phyloP scores from a whole-genome alignment of 2,797 vertebrate species.

The Rhinella marina region DNA sequence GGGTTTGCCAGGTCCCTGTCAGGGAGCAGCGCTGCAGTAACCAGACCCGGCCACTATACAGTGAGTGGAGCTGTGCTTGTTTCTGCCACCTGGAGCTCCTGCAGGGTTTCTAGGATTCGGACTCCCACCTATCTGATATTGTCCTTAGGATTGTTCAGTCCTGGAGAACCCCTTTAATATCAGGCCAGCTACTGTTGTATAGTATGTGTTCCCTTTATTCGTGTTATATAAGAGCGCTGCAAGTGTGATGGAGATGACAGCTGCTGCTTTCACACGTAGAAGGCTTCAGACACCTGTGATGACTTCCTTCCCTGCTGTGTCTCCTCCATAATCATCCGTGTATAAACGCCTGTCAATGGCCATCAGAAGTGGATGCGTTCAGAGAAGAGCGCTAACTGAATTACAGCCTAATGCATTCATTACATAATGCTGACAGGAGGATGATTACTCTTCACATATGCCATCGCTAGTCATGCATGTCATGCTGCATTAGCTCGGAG shows the following conservation, averaged over 20 bases:
- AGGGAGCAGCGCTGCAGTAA: too few species aligned
- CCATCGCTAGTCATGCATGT: slow-evolving; percentile 6
- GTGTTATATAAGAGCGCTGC: not conserved
- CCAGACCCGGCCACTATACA: too few species aligned
- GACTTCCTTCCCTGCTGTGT: not conserved
- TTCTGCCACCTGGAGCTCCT: too few species aligned
- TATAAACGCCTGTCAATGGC: not conserved
- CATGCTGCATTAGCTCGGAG: not conserved
- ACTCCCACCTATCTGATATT: too few species aligned
- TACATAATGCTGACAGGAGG: not conserved
- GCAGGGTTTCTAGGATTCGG: too few species aligned
- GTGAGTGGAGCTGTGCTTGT: too few species aligned
- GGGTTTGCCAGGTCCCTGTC: not conserved
- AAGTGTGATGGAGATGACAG: not conserved
- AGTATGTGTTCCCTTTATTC: not conserved
- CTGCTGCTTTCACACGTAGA: not conserved
- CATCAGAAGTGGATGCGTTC: not conserved
- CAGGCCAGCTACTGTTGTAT: not conserved
- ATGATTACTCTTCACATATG: slow-evolving; percentile 22
- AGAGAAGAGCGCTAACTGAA: not conserved
- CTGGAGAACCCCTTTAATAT: too few species aligned
- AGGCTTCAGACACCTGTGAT: not conserved
- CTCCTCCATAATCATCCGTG: not conserved
- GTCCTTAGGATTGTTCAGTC: too few species aligned
- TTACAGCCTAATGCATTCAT: slow-evolving; percentile 9